Base-by-base conservation (phyloP, 2,113 vertebrate species). In the Psittacara wagleri region DNA sequence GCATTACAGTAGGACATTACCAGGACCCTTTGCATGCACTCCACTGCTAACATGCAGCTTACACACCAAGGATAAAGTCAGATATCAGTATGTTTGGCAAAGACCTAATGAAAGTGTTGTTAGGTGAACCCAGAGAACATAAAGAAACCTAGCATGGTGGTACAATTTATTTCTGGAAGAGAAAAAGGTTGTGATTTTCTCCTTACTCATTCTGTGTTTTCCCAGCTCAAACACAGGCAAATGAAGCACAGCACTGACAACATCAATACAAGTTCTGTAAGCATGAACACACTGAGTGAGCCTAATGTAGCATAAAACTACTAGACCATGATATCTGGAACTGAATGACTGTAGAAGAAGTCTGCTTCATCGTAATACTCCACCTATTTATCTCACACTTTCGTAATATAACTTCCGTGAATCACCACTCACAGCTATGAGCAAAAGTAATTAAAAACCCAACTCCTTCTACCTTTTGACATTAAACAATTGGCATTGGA, bases 261-360 rank as follows among this genome's bases (percentile, higher is more conserved):
- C 24, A 59, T 59, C 74, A 79, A 37, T 22, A 44, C 10, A 24
- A 59, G 61, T 33, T 87, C 66, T 89, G 39, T 29, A 63, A 85
- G 43, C 33, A 76, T 2, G 13, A 63, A 72, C 10, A 63, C 43
- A 29, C 23, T 46, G 31, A 72, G 19, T 17, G 54, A 69, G 51
- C 15, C 35, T 41, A 63, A 29, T 1, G 14, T 1, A 74, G 37
- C 41, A 48, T 33, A 62, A 85, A 90, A 28, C 55, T 54, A 18
- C 52, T 37, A 67, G 49, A 41, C 28, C 28, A 24, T 14, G 51
- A 39, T 8, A 59, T 31, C 43, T 90, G 62, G 33, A 55, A 57
- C 5, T 33, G 11, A 83, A 68, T 0, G 0, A 17, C 0, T 78
- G 37, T 7, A 3, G 72, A 17, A 39, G 31, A 84, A 63, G 13